phyloP scores from a whole-genome alignment of 2,797 vertebrate genomes.

The Anabas testudineus region DNA sequence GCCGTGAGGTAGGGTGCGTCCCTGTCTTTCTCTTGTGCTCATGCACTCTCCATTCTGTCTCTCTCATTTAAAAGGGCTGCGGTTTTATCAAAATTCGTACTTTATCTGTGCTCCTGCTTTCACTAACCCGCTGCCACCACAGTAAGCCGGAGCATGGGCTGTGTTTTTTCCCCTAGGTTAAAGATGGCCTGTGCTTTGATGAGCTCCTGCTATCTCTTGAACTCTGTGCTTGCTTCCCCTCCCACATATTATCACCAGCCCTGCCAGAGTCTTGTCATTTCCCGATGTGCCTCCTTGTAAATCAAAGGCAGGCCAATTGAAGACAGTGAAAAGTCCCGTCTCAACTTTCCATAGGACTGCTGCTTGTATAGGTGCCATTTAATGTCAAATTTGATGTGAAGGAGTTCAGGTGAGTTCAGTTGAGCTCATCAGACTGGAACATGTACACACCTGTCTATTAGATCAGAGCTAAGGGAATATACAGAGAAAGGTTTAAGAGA shows the following conservation, averaged over 20 bases:
- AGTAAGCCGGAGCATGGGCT: neutral
- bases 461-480: conserved; percentile 68
- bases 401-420: conserved; percentile 42
- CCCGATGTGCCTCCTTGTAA: conserved; percentile 10
- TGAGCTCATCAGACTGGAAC: conserved; percentile 53
- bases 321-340: conserved; percentile 21
- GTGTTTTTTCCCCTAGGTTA: neutral
- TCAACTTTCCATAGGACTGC: conserved; percentile 7
- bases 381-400: conserved; percentile 53
- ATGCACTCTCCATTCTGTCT: conserved; percentile 36
- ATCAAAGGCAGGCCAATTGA: conserved; percentile 26
- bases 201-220: conserved; percentile 36
- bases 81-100: conserved; percentile 59
- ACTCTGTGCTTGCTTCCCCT: conserved; percentile 24
- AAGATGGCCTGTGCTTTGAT: conserved; percentile 19
- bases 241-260: conserved; percentile 14
- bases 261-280: conserved; percentile 16
- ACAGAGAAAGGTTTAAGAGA: conserved; percentile 36
- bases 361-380: conserved; percentile 41
- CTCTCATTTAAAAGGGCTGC: conserved; percentile 40
- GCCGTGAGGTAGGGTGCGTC: conserved; percentile 81
- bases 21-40: conserved; percentile 47
- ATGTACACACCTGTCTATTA: conserved; percentile 79
- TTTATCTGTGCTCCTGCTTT: conserved; percentile 57
- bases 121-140: conserved; percentile 39